These are phyloP conservation scores for Donacobius atricapilla DNA, from an alignment of 2,113 vertebrate species.

Conservation along the genomic window DNA sequence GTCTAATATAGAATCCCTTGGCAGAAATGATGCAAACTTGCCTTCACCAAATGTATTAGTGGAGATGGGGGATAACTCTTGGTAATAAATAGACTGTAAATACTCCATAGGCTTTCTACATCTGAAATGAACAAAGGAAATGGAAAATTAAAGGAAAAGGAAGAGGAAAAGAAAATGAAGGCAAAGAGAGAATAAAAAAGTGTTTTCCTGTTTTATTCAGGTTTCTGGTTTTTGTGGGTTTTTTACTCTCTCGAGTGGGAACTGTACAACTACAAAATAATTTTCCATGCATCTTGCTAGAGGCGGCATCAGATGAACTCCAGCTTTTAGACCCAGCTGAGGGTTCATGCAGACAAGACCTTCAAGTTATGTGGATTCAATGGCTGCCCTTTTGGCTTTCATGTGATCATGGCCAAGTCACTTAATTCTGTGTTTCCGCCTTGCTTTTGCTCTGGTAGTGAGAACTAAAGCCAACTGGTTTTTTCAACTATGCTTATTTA, in stretches of 20 bases:
- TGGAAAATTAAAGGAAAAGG: background rate
- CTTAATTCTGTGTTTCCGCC: background rate
- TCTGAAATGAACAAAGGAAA: background rate
- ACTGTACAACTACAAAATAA: background rate
- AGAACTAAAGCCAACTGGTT: background rate
- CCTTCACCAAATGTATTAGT: background rate
- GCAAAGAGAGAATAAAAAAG: background rate
- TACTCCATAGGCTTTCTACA: background rate
- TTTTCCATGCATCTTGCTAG: background rate
- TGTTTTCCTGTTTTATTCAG: background rate
- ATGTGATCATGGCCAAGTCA: background rate
- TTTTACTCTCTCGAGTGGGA: background rate
- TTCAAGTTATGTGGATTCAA: background rate
- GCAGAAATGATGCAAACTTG: conserved; percentile 10
- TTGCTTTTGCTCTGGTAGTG: background rate
- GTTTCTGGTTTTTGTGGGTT: fast-evolving
- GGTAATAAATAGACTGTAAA: background rate
- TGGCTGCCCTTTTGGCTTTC: background rate
- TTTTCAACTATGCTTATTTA: background rate
- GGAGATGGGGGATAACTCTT: background rate
- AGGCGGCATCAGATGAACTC: background rate
- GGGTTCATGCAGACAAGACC: background rate
- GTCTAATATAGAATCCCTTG: background rate
- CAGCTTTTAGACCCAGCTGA: background rate
- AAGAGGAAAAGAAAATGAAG: background rate